Base-by-base conservation (phyloP, 2,888 invertebrate species). In the Brenthis ino region DNA sequence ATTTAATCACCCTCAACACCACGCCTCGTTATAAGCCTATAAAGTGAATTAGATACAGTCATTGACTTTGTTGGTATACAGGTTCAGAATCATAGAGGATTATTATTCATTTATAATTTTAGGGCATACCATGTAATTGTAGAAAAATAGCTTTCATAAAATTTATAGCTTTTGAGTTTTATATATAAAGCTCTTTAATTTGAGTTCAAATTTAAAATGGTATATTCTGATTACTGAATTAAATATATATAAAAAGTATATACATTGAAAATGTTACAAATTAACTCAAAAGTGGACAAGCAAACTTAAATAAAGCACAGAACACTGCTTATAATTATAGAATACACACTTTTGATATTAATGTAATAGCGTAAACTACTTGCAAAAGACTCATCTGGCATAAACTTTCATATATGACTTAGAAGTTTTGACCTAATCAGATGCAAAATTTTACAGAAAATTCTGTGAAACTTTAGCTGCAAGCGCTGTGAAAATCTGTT, bases 351-450 rank as follows among this genome's bases (percentile, higher is more conserved):
- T 37, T 37, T 37, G 37, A 37, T 37, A 20, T 20, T 20, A 20
- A 20, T 20, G 20, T 20, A 20, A 20, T 20, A 20, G 1, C 20
- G 20, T 20, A 20, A 20, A 20, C 6, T 6, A 37, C 37, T 37
- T 37, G 37, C 37, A 37, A 37, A 37, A 37, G 6, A 37, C 37
- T 37, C 2, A 37, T 11, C 37, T 37, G 37, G 6, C 8, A 24
- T 24, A 37, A 37, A 60, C 68, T 74, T 73, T 71, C 16, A 57
- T 64, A 71, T 75, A 74, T 64, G 73, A 74, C 76, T 75, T 75
- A 74, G 69, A 81, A 87, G 81, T 81, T 77, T 74, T 78, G 79
- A 84, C 82, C 85, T 85, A 88, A 90, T 89, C 89, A 88, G 84
- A 86, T 81, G 80, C 75, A 77, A 85, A 89, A 81, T 88, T 86